These are phyloP conservation scores for Synaphobranchus kaupii DNA, from an alignment of 2,797 vertebrate genomes.

Conservation along the genomic window DNA sequence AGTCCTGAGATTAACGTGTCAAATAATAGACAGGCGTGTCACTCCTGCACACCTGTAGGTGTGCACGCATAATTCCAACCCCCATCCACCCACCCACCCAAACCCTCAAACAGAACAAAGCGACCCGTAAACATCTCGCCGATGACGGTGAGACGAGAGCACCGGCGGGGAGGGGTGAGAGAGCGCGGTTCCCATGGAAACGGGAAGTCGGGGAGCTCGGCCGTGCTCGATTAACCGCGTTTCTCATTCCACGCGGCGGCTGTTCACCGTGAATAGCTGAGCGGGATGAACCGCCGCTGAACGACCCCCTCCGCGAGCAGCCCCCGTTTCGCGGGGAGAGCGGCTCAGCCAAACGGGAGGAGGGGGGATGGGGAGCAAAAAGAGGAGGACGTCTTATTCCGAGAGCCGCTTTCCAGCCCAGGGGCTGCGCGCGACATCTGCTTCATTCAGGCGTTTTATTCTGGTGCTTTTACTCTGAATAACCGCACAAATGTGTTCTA, in stretches of 20 bases:
- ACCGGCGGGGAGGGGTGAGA: slow-evolving; percentile 40
- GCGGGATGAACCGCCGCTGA: slow-evolving; percentile 60
- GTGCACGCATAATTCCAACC: background rate
- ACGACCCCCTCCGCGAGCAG: slow-evolving; percentile 42
- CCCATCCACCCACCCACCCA: slow-evolving; percentile 25
- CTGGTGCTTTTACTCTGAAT: background rate
- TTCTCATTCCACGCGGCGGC: slow-evolving; percentile 44
- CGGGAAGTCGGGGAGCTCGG: slow-evolving; percentile 59
- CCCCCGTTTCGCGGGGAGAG: slow-evolving; percentile 19
- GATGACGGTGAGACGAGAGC: background rate
- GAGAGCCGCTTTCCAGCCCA: slow-evolving; percentile 62
- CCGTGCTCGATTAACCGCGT: slow-evolving; percentile 51
- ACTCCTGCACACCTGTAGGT: background rate
- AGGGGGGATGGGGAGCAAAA: slow-evolving; percentile 1
- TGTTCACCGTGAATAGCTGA: slow-evolving; percentile 68
- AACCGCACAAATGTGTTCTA: background rate
- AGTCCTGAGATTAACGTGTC: background rate
- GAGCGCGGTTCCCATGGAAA: slow-evolving; percentile 70
- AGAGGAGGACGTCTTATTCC: slow-evolving; percentile 32
- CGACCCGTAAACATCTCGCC: slow-evolving; percentile 11
- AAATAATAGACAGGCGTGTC: background rate
- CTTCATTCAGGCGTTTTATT: background rate
- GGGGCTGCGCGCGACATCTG: slow-evolving; percentile 50
- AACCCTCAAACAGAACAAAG: slow-evolving; percentile 16
- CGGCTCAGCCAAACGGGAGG: slow-evolving; percentile 1